phyloP scores from a whole-genome alignment of 2,888 invertebrate genomes.

The Drosophila pseudotakahashii region DNA sequence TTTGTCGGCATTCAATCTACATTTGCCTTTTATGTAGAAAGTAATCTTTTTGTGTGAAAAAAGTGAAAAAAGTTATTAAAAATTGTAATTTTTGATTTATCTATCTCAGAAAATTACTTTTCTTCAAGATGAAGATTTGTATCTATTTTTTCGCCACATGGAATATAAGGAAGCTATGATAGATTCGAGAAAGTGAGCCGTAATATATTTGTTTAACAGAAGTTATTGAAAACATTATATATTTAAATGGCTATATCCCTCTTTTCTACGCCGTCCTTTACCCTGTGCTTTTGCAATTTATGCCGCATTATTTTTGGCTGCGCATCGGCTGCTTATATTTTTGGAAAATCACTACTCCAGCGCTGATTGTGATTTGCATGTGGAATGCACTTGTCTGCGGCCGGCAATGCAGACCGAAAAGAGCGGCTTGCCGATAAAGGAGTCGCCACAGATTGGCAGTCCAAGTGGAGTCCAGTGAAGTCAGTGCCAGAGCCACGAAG shows the following conservation, averaged over 20 bases:
- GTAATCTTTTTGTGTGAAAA: no score
- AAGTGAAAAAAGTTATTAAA: no score
- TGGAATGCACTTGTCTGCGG: slow-evolving; percentile 42
- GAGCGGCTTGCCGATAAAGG: slow-evolving; percentile 28
- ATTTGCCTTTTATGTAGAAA: no score
- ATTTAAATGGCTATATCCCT: no score
- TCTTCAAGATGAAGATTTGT: no score
- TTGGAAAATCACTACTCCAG: slow-evolving; percentile 22
- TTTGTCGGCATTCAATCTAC: no score
- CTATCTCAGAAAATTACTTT: no score
- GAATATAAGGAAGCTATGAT: background rate
- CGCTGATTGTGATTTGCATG: slow-evolving; percentile 40
- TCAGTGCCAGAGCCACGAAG: slow-evolving; percentile 4
- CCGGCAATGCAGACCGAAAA: slow-evolving; percentile 17
- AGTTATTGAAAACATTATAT: no score
- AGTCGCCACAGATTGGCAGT: slow-evolving; percentile 40
- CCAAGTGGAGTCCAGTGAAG: slow-evolving; percentile 10
- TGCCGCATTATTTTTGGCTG: slow-evolving; percentile 10
- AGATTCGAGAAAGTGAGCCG: background rate
- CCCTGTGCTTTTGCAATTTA: slow-evolving; percentile 2
- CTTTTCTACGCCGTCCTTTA: background rate
- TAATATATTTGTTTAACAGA: no score
- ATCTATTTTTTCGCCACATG: no score
- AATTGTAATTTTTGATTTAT: no score
- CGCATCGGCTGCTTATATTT: slow-evolving; percentile 13